Conservation (phyloP, 2,797 vertebrate genomes). For the Falco biarmicus region DNA sequence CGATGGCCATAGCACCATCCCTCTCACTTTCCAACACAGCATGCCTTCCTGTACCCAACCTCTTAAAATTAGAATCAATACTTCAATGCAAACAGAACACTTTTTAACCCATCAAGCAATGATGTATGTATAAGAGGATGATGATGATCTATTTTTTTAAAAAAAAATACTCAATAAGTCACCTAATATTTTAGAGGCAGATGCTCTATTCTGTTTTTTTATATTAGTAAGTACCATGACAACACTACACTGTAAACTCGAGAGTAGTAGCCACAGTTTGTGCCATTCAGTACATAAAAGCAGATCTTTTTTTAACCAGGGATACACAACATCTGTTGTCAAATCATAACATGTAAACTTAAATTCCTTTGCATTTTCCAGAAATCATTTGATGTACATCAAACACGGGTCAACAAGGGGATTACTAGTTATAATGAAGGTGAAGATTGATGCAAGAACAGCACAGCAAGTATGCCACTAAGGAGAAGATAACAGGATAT, state of each 20-base stretch:
- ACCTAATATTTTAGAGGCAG: background rate
- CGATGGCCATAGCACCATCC: rapidly evolving
- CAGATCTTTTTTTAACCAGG: background rate
- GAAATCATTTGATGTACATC: background rate
- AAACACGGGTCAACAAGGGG: background rate
- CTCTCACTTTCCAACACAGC: background rate
- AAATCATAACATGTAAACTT: background rate
- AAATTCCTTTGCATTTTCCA: background rate
- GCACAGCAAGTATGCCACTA: background rate
- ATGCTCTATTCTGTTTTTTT: background rate
- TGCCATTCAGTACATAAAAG: background rate
- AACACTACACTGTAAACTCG: background rate
- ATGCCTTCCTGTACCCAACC: background rate
- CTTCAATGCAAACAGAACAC: background rate
- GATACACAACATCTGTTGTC: background rate
- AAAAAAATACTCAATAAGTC: background rate
- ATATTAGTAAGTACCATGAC: background rate
- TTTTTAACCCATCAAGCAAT: background rate
- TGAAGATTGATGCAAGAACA: background rate
- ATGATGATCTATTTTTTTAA: background rate
- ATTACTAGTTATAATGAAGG: background rate
- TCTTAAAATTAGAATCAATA: background rate
- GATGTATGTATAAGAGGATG: background rate
- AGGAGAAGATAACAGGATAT: background rate
- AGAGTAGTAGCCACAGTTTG: background rate